Conservation (phyloP, 2,113 vertebrate genomes). For the Heloderma charlesbogerti region DNA sequence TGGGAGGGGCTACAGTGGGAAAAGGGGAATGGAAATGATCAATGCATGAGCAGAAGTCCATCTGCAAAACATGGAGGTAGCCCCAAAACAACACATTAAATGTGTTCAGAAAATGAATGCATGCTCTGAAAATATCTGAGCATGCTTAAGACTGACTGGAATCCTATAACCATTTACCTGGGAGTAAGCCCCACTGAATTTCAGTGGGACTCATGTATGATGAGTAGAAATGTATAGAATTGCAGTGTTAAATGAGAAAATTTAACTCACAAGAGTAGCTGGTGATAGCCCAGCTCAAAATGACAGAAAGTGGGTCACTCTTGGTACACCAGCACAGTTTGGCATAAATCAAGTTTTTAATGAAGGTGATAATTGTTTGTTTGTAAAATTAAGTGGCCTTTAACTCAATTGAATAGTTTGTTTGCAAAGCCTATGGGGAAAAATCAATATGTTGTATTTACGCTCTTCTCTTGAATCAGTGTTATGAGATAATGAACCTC, state of each 20-base stretch:
- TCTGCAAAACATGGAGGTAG: not conserved
- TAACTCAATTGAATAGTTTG: slow-evolving; percentile 57
- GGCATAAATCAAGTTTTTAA: slow-evolving; percentile 61
- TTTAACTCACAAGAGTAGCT: not conserved
- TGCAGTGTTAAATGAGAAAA: not conserved
- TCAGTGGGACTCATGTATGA: not conserved
- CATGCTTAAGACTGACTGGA: not conserved
- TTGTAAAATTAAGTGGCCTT: slow-evolving; percentile 56
- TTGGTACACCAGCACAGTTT: slow-evolving; percentile 15
- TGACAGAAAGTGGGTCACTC: slow-evolving; percentile 17
- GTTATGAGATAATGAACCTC: slow-evolving; percentile 38
- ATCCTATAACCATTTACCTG: not conserved
- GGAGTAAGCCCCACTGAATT: not conserved
- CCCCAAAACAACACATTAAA: not conserved
- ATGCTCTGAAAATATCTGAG: not conserved
- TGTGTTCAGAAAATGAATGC: not conserved
- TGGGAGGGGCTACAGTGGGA: not conserved
- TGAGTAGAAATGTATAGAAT: not conserved
- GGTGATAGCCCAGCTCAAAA: not conserved
- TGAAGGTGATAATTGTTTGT: slow-evolving; percentile 59
- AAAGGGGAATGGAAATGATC: not conserved
- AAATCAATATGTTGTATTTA: slow-evolving; percentile 59
- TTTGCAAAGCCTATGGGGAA: slow-evolving; percentile 55
- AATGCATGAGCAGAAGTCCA: not conserved
- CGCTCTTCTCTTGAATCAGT: slow-evolving; percentile 28